A percentile compares a stretch with the other conserved stretches of the same genome.
Conservation (phyloP, 2,797 vertebrate species). For the Urosaurus nigricauda region DNA sequence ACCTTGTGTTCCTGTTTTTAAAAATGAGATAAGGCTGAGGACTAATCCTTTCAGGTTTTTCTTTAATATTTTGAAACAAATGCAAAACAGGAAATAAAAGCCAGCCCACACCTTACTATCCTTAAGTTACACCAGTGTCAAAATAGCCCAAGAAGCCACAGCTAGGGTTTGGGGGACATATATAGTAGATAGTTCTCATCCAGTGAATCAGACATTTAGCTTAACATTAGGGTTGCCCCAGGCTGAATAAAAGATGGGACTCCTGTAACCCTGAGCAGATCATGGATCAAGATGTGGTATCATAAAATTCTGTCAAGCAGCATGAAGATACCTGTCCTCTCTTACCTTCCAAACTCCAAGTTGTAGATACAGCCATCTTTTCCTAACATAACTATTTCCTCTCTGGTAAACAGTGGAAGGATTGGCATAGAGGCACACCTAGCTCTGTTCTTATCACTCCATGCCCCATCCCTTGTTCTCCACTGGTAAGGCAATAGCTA, state of each 20-base stretch:
- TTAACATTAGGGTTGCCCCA: background rate
- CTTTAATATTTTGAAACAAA: slow-evolving; percentile 2
- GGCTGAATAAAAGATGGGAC: too few species aligned
- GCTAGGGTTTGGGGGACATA: background rate
- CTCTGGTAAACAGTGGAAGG: too few species aligned
- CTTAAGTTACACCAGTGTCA: background rate
- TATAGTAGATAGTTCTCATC: background rate
- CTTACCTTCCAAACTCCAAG: too few species aligned
- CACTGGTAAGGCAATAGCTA: background rate
- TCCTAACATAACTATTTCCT: too few species aligned
- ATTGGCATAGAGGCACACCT: too few species aligned
- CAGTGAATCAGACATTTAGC: background rate
- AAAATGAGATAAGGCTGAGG: slow-evolving; percentile 38
- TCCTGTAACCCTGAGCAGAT: too few species aligned
- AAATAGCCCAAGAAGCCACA: background rate
- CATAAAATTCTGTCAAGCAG: too few species aligned
- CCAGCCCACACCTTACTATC: slow-evolving; percentile 41
- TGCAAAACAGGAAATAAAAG: slow-evolving; percentile 45
- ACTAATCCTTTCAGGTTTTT: slow-evolving; percentile 35
- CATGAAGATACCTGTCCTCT: too few species aligned
- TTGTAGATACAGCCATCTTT: too few species aligned
- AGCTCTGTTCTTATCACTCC: too few species aligned
- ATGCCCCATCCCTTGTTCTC: too few species aligned
- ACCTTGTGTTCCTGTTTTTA: slow-evolving; percentile 34
- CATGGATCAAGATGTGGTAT: too few species aligned